These are phyloP conservation scores for Yponomeuta plumbellus DNA, from an alignment of 2,888 invertebrate species.

Conservation along the genomic window DNA sequence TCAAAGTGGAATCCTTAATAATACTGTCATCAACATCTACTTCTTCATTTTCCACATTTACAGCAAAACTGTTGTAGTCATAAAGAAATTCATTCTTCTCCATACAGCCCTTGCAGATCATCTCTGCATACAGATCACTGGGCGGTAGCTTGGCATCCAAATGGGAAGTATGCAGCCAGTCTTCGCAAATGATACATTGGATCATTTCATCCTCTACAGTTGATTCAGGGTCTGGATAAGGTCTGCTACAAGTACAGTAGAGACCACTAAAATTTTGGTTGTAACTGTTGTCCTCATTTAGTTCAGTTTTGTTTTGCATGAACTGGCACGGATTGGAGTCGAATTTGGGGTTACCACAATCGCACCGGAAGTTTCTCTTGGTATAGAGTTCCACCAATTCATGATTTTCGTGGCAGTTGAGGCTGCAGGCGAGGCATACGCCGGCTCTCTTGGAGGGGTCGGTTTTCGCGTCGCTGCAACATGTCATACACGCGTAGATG, in stretches of 20 bases:
- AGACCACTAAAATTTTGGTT: slow-evolving; percentile 96
- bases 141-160: slow-evolving; percentile 77
- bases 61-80: slow-evolving; percentile 78
- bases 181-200: slow-evolving; percentile 97
- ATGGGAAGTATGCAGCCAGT: slow-evolving; percentile 95
- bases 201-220: slow-evolving; percentile 93
- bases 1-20: background rate
- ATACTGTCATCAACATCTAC: slow-evolving; percentile 31
- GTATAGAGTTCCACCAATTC: slow-evolving; percentile 97
- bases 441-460: slow-evolving; percentile 83
- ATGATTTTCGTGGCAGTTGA: slow-evolving; percentile 96
- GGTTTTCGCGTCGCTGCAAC: slow-evolving; percentile 80
- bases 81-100: slow-evolving; percentile 84
- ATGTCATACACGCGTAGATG: slow-evolving; percentile 95
- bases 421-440: slow-evolving; percentile 95
- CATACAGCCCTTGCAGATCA: slow-evolving; percentile 89
- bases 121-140: slow-evolving; percentile 83
- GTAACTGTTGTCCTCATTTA: slow-evolving; percentile 85
- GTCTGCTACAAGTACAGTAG: slow-evolving; percentile 93
- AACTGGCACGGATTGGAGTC: slow-evolving; percentile 81
- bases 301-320: slow-evolving; percentile 76
- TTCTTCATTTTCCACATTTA: slow-evolving; percentile 43
- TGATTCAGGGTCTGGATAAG: slow-evolving; percentile 95
- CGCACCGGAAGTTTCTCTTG: slow-evolving; percentile 96
- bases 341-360: slow-evolving; percentile 92